Conservation (phyloP, 2,797 vertebrate genomes). For the Anisognathus igniventris region DNA sequence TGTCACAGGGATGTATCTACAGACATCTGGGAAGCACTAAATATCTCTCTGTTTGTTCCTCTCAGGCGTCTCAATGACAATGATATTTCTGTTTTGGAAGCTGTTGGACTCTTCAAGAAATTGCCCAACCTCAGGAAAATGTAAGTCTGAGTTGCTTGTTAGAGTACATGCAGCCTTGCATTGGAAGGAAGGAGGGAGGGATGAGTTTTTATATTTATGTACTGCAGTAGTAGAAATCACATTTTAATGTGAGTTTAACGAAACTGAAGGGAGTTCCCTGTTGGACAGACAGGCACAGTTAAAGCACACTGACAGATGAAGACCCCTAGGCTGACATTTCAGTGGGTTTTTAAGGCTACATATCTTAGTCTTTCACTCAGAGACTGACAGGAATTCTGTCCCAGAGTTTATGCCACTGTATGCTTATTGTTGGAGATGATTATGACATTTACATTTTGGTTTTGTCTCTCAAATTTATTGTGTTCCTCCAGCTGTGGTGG, state of each 20-base stretch:
- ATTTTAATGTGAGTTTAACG: neutral
- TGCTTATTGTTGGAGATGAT: neutral
- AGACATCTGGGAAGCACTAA: neutral
- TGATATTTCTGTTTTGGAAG: slow-evolving; percentile 88
- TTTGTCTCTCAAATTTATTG: neutral
- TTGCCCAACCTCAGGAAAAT: slow-evolving; percentile 91
- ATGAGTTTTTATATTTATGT: neutral
- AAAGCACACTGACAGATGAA: neutral
- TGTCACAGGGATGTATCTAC: neutral
- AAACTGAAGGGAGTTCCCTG: neutral
- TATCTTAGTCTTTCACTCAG: neutral
- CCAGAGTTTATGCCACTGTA: neutral
- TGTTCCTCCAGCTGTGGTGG: neutral
- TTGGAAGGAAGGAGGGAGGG: neutral
- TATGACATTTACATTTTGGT: neutral
- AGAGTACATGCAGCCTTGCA: neutral
- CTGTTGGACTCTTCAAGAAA: slow-evolving; percentile 89
- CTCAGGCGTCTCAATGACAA: slow-evolving; percentile 94
- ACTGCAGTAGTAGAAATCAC: neutral
- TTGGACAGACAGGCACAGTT: neutral
- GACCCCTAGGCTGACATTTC: neutral
- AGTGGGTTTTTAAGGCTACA: neutral
- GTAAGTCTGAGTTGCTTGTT: slow-evolving; percentile 74
- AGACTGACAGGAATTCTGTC: neutral
- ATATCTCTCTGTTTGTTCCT: slow-evolving; percentile 53